phyloP scores from a whole-genome alignment of 2,113 vertebrate species.

The Bolborhynchus lineola region DNA sequence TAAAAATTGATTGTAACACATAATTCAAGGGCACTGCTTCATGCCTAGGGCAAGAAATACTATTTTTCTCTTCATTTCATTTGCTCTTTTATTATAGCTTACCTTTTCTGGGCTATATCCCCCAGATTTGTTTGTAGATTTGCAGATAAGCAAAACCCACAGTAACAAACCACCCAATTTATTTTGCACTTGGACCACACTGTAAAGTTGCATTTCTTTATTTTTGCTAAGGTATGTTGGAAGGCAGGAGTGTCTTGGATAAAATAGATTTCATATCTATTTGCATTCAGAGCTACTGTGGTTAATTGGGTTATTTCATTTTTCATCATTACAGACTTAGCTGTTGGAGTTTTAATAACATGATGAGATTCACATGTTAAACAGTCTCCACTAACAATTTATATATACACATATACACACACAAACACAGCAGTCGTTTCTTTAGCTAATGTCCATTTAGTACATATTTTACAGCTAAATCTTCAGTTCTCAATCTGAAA shows the following conservation, averaged over 20 bases:
- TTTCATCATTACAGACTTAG: background rate
- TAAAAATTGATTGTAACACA: conserved; percentile 69
- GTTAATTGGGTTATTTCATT: background rate
- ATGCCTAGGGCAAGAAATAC: conserved; percentile 33
- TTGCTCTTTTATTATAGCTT: conserved; percentile 14
- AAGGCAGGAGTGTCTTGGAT: background rate
- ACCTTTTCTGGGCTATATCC: background rate
- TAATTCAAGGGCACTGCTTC: conserved; percentile 56
- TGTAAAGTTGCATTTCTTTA: background rate
- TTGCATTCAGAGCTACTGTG: background rate
- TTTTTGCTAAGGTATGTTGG: background rate
- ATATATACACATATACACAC: background rate
- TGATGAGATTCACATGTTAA: background rate
- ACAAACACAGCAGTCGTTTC: background rate
- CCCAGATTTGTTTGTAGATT: background rate
- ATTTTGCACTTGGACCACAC: background rate
- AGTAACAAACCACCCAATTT: background rate
- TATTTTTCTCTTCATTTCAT: conserved; percentile 49
- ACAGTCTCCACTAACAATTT: background rate
- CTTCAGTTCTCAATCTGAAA: background rate
- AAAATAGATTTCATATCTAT: background rate
- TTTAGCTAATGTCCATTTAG: background rate
- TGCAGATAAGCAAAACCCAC: background rate
- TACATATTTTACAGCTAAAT: background rate
- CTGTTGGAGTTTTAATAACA: background rate